These are phyloP conservation scores for Nycticryphes semicollaris DNA, from an alignment of 2,113 vertebrate genomes.

Conservation along the genomic window DNA sequence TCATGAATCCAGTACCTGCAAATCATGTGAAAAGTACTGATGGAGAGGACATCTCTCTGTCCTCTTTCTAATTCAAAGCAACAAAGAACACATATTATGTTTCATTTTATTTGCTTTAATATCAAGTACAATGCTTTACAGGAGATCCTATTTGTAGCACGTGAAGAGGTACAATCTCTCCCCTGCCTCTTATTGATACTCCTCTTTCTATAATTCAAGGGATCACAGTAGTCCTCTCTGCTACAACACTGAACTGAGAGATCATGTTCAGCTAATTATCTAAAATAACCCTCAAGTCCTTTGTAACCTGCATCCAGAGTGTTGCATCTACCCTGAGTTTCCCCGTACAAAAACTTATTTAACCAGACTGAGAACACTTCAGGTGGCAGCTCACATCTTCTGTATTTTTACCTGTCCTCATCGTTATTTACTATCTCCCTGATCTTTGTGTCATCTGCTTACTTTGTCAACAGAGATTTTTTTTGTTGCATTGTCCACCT, in stretches of 20 bases:
- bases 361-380: not conserved
- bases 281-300: not conserved
- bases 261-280: not conserved
- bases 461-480: not conserved
- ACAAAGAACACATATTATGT: fast-evolving
- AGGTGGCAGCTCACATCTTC: not conserved
- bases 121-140: not conserved
- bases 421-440: not conserved
- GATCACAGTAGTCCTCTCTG: not conserved
- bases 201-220: not conserved
- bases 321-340: not conserved
- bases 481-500: not conserved
- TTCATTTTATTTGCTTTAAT: fast-evolving
- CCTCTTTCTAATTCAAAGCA: not conserved
- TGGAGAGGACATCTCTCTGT: not conserved
- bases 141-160: not conserved
- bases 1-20: not conserved
- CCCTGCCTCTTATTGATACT: not conserved
- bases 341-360: not conserved
- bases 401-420: not conserved
- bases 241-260: not conserved
- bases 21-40: fast-evolving
- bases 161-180: not conserved
- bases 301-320: not conserved
- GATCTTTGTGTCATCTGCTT: not conserved